phyloP scores from a whole-genome alignment of 2,888 invertebrate species.

The Pollenia amentaria region DNA sequence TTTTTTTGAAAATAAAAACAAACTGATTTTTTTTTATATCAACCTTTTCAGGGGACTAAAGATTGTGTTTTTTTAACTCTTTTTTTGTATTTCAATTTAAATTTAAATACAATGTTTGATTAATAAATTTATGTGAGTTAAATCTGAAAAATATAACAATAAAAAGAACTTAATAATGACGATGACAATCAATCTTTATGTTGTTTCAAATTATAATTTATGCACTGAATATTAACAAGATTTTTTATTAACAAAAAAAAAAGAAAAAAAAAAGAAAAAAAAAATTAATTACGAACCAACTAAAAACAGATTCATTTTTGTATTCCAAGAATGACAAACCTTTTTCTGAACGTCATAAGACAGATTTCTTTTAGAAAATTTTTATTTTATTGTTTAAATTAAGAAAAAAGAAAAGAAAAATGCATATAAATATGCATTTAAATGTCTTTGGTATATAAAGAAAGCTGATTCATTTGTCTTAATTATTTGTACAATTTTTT shows the following conservation, averaged over 20 bases:
- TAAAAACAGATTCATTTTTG: constrained; percentile 31
- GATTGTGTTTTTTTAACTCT: neutral
- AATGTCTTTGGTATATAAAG: neutral
- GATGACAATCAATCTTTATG: constrained; percentile 2
- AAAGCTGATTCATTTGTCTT: constrained; percentile 60
- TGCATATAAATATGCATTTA: neutral
- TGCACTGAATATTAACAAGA: constrained; percentile 39
- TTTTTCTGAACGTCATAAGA: constrained; percentile 37
- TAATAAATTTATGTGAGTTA: neutral
- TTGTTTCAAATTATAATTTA: constrained; percentile 49
- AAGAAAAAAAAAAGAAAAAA: constrained; percentile 4
- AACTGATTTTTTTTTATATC: neutral
- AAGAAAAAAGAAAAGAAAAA: neutral
- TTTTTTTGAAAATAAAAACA: constrained; percentile 24
- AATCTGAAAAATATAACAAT: neutral
- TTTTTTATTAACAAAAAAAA: neutral
- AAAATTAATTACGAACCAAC: constrained; percentile 3
- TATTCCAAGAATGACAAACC: constrained; percentile 37
- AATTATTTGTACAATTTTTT: constrained; percentile 56
- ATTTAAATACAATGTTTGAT: constrained; percentile 28
- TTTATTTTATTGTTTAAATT: constrained; percentile 5
- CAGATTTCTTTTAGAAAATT: constrained; percentile 35
- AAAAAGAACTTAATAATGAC: neutral
- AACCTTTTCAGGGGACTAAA: neutral
- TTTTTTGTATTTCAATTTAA: neutral